A percentile compares a stretch with the other conserved stretches of the same genome.
These are phyloP conservation scores for Probaryconus sp. DNA, from an alignment of 1,140 invertebrate species.

Conservation along the genomic window DNA sequence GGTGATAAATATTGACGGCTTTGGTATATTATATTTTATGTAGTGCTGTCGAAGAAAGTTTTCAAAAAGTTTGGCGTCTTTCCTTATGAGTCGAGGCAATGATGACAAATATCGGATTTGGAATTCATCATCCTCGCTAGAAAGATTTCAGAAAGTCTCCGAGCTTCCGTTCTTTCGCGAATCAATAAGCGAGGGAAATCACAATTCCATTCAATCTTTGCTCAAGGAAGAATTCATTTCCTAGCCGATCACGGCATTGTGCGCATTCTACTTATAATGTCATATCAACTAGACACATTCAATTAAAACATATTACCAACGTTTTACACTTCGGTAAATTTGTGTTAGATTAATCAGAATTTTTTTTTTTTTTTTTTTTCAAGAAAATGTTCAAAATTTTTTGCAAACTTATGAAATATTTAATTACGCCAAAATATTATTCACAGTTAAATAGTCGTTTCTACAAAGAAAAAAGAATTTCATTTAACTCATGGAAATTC, in stretches of 20 bases:
- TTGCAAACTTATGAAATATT: no score
- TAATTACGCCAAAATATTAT: no score
- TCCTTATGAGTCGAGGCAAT: not conserved
- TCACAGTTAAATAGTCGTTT: no score
- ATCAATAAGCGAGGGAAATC: not conserved
- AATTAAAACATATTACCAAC: not conserved
- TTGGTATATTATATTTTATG: no score
- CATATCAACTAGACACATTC: not conserved
- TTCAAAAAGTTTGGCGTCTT: not conserved
- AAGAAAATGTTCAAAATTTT: no score
- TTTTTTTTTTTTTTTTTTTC: no score
- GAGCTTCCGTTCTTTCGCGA: not conserved
- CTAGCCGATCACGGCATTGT: not conserved
- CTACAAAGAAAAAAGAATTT: no score
- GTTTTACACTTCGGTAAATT: no score
- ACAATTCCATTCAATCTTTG: constrained; percentile 1
- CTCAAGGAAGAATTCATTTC: not conserved
- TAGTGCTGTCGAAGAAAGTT: no score
- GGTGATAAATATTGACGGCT: no score
- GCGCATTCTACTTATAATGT: not conserved
- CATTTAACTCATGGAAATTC: no score
- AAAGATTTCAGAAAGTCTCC: not conserved
- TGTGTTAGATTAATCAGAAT: no score
- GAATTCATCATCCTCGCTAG: not conserved
- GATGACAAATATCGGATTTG: not conserved